Evolutionary conservation across 92 coral and sea anemone genomes (phyloP), one percentile per base, ranked within the genome.

Genomic region (Phenganax marumi): DNA sequence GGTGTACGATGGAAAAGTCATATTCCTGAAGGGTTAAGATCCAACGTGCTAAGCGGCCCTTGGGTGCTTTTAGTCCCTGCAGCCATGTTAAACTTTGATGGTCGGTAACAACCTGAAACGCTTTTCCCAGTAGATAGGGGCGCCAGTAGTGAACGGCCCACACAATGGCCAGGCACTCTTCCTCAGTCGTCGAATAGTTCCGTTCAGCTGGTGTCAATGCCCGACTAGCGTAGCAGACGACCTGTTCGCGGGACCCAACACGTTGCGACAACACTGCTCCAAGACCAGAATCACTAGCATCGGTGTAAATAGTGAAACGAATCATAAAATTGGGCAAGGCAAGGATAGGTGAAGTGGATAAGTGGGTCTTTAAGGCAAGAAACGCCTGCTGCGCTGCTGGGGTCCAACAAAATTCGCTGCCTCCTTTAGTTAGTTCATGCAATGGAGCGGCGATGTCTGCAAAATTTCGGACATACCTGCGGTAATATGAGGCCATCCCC

Each of bases 61-160:
- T 73, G 6, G 79, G 79, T 52, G 16, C 61, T 21, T 73, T 73
- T 18, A 50, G 62, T 18, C 79, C 79, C 16, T 73, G 79, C 47
- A 73, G 24, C 76, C 79, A 73, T 16, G 46, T 73, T 19, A 73
- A 54, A 51, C 79, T 19, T 24, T 73, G 79, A 17, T 73, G 79
- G 63, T 73, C 79, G 0, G 79, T 49, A 14, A 48, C 79, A 52
- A 73, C 10, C 1, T 73, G 61, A 18, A 73, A 73, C 0, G 25
- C 43, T 12, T 73, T 52, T 50, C 79, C 62, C 10, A 51, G 79
- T 51, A 73, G 52, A 24, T 73, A 73, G n/a, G 53, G 70, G 17
- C 70, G 70, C 70, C 70, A 64, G 48, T 47, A 21, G 24, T 47
- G 43, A 2, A 47, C 76, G 10, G 79, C 52, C 79, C 79, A 73